These are phyloP conservation scores for Pogonomyrmex californicus DNA, from an alignment of 1,140 invertebrate genomes.

Conservation along the genomic window DNA sequence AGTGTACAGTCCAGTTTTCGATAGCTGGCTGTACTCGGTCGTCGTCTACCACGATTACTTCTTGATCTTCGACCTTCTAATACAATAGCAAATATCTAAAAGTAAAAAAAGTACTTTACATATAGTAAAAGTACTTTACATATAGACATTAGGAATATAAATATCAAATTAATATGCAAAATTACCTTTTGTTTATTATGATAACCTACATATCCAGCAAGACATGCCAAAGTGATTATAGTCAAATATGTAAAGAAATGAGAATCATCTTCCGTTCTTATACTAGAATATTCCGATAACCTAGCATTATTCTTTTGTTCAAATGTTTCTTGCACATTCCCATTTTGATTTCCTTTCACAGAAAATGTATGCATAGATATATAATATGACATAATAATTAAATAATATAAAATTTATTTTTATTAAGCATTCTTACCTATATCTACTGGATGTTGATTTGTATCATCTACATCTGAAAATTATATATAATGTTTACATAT, in stretches of 20 bases:
- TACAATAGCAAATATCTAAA: constrained; percentile 88
- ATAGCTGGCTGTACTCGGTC: constrained; percentile 88
- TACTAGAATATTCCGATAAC: constrained; percentile 29
- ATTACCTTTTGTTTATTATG: constrained; percentile 91
- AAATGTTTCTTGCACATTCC: constrained; percentile 18
- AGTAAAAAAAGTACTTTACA: constrained; percentile 48
- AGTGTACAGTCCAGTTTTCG: constrained; percentile 89
- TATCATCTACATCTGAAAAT: constrained; percentile 50
- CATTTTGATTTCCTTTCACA: constrained; percentile 49
- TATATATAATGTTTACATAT: background rate
- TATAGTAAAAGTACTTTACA: background rate
- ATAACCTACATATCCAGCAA: constrained; percentile 89
- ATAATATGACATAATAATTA: constrained; percentile 27
- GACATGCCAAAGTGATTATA: constrained; percentile 88
- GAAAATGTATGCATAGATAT: background rate
- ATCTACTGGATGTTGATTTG: background rate
- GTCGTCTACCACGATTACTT: constrained; percentile 84
- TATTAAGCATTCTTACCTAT: constrained; percentile 17
- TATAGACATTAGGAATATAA: background rate
- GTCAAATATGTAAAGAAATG: constrained; percentile 90
- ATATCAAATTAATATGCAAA: constrained; percentile 5
- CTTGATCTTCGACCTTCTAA: constrained; percentile 88
- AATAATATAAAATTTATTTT: constrained; percentile 3
- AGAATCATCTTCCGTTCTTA: constrained; percentile 84
- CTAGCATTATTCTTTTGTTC: constrained; percentile 33